Evolutionary conservation across 2,888 invertebrate species (phyloP).

Genomic region (Ferrisia virgata): DNA sequence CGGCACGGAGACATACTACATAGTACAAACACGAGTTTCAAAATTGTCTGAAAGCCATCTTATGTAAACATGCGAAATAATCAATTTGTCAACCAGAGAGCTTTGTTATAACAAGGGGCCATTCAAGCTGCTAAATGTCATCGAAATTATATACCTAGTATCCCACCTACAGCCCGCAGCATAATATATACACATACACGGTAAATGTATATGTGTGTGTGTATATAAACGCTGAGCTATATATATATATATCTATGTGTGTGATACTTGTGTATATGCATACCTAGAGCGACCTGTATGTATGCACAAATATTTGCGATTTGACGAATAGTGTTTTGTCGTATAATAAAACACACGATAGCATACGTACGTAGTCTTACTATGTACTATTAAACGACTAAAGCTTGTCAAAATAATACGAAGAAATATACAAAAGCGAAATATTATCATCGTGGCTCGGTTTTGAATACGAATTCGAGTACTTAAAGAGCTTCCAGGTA

Average conservation of each 20-base stretch:
- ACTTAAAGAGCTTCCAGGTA: too few species aligned
- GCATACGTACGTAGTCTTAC: too few species aligned
- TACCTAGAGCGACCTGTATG: too few species aligned
- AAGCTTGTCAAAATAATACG: background rate
- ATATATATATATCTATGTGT: too few species aligned
- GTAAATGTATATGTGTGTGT: background rate
- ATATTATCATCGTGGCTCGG: too few species aligned
- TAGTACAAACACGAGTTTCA: background rate
- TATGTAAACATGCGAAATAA: background rate
- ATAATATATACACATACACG: background rate
- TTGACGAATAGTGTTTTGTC: conserved; percentile 11
- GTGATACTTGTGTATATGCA: background rate
- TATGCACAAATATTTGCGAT: background rate
- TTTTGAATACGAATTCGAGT: too few species aligned
- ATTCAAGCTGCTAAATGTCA: conserved; percentile 12
- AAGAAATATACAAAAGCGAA: too few species aligned
- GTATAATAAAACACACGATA: conserved; percentile 7
- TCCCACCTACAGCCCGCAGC: background rate
- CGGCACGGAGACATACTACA: too few species aligned
- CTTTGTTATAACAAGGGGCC: background rate
- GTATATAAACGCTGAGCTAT: background rate
- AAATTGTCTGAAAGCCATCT: conserved; percentile 25
- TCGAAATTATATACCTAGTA: conserved; percentile 1
- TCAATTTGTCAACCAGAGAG: conserved; percentile 32
- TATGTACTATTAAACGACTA: background rate